phyloP scores from a whole-genome alignment of 1,140 invertebrate genomes.

The Aleiodes sp. region DNA sequence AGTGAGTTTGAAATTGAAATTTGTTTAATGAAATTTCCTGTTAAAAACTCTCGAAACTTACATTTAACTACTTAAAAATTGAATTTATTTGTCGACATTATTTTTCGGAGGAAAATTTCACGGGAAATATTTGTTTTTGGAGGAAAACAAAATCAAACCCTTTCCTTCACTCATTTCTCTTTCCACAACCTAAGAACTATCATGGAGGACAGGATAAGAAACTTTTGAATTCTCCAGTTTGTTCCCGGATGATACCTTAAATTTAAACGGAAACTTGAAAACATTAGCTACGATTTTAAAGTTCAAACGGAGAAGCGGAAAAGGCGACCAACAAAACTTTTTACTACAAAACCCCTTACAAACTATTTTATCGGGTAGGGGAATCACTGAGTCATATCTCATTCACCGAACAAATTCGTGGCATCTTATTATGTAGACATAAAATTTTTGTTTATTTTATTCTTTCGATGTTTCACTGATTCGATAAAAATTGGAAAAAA shows the following conservation, averaged over 20 bases:
- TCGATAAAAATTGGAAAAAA: too few relatives aligned
- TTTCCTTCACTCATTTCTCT: too few relatives aligned
- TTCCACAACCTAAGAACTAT: background rate
- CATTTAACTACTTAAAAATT: background rate
- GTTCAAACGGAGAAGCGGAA: background rate
- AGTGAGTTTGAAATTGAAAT: too few relatives aligned
- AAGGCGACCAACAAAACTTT: background rate
- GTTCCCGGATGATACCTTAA: conserved; percentile 6
- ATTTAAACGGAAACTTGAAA: conserved; percentile 19
- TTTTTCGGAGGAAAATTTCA: background rate
- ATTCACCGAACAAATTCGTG: background rate
- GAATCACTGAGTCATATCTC: background rate
- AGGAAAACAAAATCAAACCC: background rate
- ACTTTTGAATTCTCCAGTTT: conserved; percentile 7
- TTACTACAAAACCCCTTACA: background rate
- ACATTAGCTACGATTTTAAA: conserved; percentile 16
- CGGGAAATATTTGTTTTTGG: conserved; percentile 1
- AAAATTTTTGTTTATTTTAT: too few relatives aligned
- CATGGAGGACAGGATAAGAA: background rate
- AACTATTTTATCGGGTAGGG: background rate
- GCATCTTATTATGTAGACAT: too few relatives aligned
- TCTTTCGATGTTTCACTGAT: too few relatives aligned
- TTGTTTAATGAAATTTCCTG: too few relatives aligned
- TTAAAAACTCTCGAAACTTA: background rate
- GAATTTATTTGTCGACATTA: background rate